Evolutionary conservation across 2,888 invertebrate genomes (phyloP).

Genomic region (Netelia melanura): DNA sequence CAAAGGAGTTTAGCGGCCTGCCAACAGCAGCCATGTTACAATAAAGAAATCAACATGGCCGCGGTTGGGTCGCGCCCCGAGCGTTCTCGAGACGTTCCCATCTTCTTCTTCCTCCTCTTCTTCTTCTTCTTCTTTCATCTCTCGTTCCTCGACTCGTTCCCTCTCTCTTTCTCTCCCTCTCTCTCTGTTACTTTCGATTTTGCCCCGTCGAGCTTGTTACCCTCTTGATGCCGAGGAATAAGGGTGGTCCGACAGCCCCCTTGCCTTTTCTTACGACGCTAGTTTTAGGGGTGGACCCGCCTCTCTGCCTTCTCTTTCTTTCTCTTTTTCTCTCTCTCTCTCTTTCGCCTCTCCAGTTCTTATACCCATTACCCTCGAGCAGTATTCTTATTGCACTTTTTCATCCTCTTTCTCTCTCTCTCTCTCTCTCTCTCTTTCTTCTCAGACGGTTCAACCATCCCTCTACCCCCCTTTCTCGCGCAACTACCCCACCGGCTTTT

Average conservation of each 20-base stretch:
- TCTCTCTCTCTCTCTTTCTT: constrained; percentile 62
- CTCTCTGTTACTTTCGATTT: constrained; percentile 83
- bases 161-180: constrained; percentile 68
- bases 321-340: constrained; percentile 56
- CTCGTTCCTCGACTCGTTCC: constrained; percentile 64
- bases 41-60: constrained; percentile 85
- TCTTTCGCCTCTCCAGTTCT: constrained; percentile 63
- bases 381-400: constrained; percentile 56
- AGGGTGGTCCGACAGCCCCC: constrained; percentile 73
- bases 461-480: not conserved
- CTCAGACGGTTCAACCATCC: constrained; percentile 48
- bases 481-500: constrained; percentile 46
- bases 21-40: constrained; percentile 84
- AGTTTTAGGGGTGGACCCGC: constrained; percentile 82
- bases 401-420: constrained; percentile 53
- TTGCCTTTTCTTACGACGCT: constrained; percentile 78
- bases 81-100: constrained; percentile 65
- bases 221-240: constrained; percentile 78
- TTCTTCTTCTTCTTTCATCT: constrained; percentile 74
- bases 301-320: constrained; percentile 74
- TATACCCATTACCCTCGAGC: constrained; percentile 41
- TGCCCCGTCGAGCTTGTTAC: constrained; percentile 82
- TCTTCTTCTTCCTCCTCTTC: constrained; percentile 62
- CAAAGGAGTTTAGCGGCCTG: constrained; percentile 75
- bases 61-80: constrained; percentile 73